These are phyloP conservation scores for Pterobdella sp. DNA, from an alignment of 2,888 invertebrate genomes.

Conservation along the genomic window DNA sequence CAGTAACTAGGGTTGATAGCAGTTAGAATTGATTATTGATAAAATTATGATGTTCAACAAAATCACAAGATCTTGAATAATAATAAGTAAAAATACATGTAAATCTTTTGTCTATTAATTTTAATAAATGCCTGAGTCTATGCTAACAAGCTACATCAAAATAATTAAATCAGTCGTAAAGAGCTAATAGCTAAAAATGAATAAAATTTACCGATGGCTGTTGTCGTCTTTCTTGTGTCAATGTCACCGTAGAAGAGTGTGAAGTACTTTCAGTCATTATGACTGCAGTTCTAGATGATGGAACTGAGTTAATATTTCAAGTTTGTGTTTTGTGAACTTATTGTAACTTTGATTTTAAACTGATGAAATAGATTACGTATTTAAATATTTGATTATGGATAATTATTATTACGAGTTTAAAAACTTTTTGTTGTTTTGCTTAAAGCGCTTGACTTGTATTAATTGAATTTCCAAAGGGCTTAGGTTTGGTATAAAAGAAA, in stretches of 20 bases:
- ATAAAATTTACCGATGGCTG: neutral
- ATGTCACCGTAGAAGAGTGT: neutral
- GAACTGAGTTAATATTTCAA: neutral
- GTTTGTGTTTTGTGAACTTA: neutral
- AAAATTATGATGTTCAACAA: neutral
- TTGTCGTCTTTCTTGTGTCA: neutral
- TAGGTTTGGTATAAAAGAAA: neutral
- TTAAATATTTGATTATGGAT: too few species aligned
- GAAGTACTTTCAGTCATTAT: neutral
- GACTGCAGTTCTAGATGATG: neutral
- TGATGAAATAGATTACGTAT: too few species aligned
- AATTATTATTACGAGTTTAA: constrained; percentile 1
- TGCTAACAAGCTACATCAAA: too few species aligned
- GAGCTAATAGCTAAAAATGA: neutral
- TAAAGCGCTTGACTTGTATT: constrained; percentile 3
- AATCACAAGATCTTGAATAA: too few species aligned
- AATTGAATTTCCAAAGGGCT: neutral
- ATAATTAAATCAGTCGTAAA: too few species aligned
- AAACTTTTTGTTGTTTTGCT: neutral
- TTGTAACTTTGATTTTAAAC: neutral
- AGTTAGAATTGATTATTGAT: neutral
- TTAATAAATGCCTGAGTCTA: too few species aligned
- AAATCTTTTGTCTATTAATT: too few species aligned
- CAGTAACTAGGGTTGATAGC: neutral
- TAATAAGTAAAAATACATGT: too few species aligned